Percentiles rank a stretch among this genome's conserved stretches.
Conservation (phyloP, 2,888 invertebrate species). For the Scelioninae gen. 1 region DNA sequence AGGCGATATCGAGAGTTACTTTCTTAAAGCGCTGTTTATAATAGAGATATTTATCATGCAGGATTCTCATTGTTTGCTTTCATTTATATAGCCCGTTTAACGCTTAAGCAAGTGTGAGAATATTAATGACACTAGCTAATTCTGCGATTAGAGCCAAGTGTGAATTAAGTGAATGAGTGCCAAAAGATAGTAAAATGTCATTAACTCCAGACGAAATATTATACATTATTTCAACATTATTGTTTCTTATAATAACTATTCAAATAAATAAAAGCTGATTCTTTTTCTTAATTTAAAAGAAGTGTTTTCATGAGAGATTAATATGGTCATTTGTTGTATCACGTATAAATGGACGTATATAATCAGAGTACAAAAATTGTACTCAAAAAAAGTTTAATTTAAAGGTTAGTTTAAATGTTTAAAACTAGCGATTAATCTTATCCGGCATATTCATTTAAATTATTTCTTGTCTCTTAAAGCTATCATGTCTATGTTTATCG, state of each 20-base stretch:
- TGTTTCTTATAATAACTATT: not conserved
- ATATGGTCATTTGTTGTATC: not conserved
- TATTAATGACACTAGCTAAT: conserved; percentile 64
- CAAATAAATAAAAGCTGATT: not conserved
- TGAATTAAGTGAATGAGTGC: conserved; percentile 68
- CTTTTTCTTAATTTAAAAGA: not conserved
- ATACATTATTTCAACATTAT: conserved; percentile 4
- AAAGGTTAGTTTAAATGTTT: no score
- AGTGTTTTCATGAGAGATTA: not conserved
- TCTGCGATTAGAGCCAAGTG: conserved; percentile 69
- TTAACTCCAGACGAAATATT: conserved; percentile 43
- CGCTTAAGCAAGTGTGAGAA: conserved; percentile 56
- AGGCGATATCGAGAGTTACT: conserved; percentile 2
- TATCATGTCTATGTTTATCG: conserved; percentile 50
- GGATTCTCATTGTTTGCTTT: conserved; percentile 28
- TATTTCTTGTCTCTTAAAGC: conserved; percentile 25
- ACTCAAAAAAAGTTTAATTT: not conserved
- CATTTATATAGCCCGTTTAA: conserved; percentile 48
- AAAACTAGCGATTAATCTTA: conserved; percentile 9
- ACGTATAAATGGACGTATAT: not conserved
- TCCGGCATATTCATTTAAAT: not conserved
- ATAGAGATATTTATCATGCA: conserved; percentile 42
- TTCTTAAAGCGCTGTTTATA: conserved; percentile 27
- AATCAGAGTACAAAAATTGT: not conserved
- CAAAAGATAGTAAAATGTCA: conserved; percentile 60